These are phyloP conservation scores for Rhodophaea formosa DNA, from an alignment of 2,888 invertebrate genomes.

Conservation along the genomic window DNA sequence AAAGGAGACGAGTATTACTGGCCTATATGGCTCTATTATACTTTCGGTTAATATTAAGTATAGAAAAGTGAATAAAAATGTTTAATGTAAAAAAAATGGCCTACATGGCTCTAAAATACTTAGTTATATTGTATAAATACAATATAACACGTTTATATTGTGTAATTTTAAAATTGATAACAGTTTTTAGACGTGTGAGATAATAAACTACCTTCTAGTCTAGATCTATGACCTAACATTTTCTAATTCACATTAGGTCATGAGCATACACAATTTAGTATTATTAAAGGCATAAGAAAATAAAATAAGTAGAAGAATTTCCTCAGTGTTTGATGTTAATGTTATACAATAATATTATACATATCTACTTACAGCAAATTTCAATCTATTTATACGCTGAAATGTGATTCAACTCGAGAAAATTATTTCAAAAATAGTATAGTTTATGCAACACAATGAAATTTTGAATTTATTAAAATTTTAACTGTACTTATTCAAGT, in stretches of 20 bases:
- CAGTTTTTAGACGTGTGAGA: neutral
- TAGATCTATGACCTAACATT: neutral
- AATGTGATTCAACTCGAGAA: conserved; percentile 8
- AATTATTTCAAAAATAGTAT: neutral
- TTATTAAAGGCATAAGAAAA: neutral
- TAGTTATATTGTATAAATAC: too few relatives aligned
- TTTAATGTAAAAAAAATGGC: too few relatives aligned
- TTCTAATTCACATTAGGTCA: neutral
- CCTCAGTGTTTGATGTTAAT: neutral
- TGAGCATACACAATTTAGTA: neutral
- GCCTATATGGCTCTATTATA: too few relatives aligned
- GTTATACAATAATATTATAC: conserved; percentile 3
- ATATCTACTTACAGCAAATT: conserved; percentile 13
- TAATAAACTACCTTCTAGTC: neutral
- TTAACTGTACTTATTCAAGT: conserved; percentile 7
- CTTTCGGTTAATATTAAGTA: too few relatives aligned
- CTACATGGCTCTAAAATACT: too few relatives aligned
- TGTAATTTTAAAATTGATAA: too few relatives aligned
- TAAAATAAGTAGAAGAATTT: neutral
- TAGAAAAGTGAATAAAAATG: too few relatives aligned
- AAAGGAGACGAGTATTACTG: too few relatives aligned
- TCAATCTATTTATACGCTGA: neutral
- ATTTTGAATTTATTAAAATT: neutral
- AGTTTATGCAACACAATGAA: neutral
- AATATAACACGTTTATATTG: too few relatives aligned